Conservation (phyloP, 2,888 invertebrate genomes). For the Allygus modestus region DNA sequence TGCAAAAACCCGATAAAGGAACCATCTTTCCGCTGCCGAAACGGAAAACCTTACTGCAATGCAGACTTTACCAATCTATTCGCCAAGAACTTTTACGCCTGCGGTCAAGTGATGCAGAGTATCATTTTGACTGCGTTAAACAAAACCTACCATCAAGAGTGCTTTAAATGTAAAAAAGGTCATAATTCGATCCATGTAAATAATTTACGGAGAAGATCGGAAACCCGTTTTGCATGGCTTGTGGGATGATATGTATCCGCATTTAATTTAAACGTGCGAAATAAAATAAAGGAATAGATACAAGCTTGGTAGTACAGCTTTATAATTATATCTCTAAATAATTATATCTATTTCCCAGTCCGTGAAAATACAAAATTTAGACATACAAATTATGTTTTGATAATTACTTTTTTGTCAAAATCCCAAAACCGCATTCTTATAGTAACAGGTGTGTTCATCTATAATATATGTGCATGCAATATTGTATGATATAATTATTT, state of each 20-base stretch:
- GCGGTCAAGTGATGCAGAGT: conserved; percentile 80
- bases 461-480: too few relatives aligned
- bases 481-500: too few relatives aligned
- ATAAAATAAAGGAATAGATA: too few relatives aligned
- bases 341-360: too few relatives aligned
- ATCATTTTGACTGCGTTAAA: conserved; percentile 93
- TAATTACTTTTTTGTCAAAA: too few relatives aligned
- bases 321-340: too few relatives aligned
- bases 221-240: not conserved
- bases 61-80: conserved; percentile 80
- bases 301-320: too few relatives aligned
- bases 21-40: conserved; percentile 79
- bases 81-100: conserved; percentile 80
- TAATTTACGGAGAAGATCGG: not conserved
- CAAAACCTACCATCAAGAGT: conserved; percentile 92
- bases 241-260: not conserved
- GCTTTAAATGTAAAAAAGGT: not conserved
- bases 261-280: too few relatives aligned
- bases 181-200: not conserved
- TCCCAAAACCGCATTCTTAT: too few relatives aligned
- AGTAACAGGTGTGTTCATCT: too few relatives aligned
- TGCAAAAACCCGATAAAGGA: conserved; percentile 79
- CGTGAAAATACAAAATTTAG: too few relatives aligned
- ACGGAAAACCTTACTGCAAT: conserved; percentile 80
- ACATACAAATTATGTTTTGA: too few relatives aligned